These are phyloP conservation scores for Otolemur crassicaudatus DNA, from an alignment of 2,797 vertebrate species.

Conservation along the genomic window DNA sequence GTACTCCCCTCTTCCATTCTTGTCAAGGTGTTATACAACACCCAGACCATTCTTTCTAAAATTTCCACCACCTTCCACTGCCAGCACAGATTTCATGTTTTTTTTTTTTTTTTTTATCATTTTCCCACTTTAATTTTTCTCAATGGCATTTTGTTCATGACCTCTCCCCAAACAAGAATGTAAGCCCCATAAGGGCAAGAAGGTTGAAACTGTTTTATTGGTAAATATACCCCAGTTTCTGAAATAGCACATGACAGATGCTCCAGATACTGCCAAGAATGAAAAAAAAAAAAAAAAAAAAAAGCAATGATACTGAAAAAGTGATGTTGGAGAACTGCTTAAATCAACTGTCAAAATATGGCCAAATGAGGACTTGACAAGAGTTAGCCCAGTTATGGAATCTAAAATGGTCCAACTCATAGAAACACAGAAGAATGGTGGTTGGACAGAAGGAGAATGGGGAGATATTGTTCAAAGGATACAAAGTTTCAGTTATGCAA, in stretches of 20 bases:
- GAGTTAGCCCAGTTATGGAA: background rate
- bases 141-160: background rate
- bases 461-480: background rate
- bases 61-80: too few species aligned
- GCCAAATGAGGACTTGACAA: background rate
- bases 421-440: too few species aligned
- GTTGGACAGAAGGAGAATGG: accelerated
- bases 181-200: background rate
- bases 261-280: background rate
- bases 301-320: background rate
- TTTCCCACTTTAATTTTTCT: background rate
- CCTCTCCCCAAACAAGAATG: background rate
- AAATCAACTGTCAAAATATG: background rate
- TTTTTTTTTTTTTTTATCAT: background rate
- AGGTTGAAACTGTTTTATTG: background rate
- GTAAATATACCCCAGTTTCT: background rate
- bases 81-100: background rate
- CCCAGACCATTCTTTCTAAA: background rate
- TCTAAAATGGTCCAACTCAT: background rate
- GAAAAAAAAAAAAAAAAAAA: background rate
- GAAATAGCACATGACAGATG: background rate
- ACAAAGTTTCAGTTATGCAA: too few species aligned
- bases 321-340: background rate
- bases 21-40: too few species aligned
- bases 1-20: too few species aligned